Evolutionary conservation across 2,797 vertebrate genomes (phyloP).

Genomic region (Sitta carolinensis): DNA sequence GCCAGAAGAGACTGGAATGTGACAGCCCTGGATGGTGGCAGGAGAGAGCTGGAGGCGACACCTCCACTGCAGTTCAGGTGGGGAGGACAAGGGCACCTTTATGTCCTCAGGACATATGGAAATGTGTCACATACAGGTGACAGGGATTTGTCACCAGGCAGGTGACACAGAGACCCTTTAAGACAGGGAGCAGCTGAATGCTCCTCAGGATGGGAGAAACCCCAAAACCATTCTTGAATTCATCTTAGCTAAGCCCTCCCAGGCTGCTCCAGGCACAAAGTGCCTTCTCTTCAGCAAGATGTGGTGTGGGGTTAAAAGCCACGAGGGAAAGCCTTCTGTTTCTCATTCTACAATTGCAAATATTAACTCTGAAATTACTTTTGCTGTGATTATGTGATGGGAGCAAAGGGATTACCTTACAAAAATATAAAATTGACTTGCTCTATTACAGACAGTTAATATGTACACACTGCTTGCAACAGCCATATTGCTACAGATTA

Average conservation of each 20-base stretch:
- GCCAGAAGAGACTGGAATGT: no score
- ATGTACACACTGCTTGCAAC: background rate
- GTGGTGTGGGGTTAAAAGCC: background rate
- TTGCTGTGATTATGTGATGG: background rate
- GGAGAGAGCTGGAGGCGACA: background rate
- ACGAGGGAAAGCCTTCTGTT: background rate
- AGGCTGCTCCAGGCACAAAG: background rate
- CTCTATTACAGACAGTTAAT: background rate
- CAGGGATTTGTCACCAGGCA: background rate
- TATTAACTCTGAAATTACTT: background rate
- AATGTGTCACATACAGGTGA: accelerated
- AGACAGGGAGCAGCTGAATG: background rate
- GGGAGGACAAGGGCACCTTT: background rate
- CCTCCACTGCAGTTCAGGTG: background rate
- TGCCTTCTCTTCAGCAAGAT: background rate
- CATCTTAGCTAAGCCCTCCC: background rate
- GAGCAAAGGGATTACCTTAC: background rate
- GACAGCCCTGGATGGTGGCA: background rate
- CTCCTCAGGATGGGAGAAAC: background rate
- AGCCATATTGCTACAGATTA: background rate
- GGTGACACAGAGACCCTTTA: background rate
- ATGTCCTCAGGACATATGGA: accelerated
- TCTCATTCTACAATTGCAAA: background rate
- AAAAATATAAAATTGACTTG: background rate
- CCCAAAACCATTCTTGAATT: background rate